A percentile compares a stretch with the other conserved stretches of the same genome.
Conservation (phyloP, 2,113 vertebrate genomes). For the Pitta sordida region DNA sequence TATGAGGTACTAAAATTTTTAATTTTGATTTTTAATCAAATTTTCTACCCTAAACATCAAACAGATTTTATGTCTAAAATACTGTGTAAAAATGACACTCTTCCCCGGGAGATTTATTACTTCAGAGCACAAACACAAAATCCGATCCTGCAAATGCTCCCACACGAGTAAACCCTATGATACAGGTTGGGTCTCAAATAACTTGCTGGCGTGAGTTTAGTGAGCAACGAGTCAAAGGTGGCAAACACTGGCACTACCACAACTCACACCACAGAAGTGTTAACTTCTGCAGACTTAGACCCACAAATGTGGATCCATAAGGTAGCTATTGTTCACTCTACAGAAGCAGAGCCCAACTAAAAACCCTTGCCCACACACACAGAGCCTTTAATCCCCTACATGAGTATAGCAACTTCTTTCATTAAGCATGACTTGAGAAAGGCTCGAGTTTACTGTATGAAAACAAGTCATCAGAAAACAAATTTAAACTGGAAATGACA, state of each 20-base stretch:
- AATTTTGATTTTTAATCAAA: slow-evolving; percentile 61
- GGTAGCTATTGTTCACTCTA: background rate
- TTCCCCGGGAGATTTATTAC: slow-evolving; percentile 9
- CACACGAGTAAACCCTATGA: background rate
- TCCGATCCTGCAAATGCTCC: background rate
- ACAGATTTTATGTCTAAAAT: slow-evolving; percentile 53
- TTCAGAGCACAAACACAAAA: slow-evolving; percentile 8
- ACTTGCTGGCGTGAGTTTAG: background rate
- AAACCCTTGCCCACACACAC: background rate
- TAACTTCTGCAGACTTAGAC: background rate
- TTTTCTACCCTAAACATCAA: slow-evolving; percentile 42
- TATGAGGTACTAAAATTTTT: slow-evolving; percentile 61
- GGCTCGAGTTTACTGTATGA: background rate
- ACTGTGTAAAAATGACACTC: slow-evolving; percentile 13
- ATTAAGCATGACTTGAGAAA: background rate
- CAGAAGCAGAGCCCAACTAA: background rate
- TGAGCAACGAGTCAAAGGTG: background rate
- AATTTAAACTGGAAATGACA: background rate
- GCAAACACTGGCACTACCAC: background rate
- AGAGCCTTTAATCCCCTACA: background rate
- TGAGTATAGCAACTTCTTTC: fast-evolving
- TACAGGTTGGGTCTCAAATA: background rate
- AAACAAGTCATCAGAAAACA: background rate
- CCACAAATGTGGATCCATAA: background rate
- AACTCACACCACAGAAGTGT: background rate